Evolutionary conservation across 2,797 vertebrate species (phyloP).

Genomic region (Acanthornis magna): DNA sequence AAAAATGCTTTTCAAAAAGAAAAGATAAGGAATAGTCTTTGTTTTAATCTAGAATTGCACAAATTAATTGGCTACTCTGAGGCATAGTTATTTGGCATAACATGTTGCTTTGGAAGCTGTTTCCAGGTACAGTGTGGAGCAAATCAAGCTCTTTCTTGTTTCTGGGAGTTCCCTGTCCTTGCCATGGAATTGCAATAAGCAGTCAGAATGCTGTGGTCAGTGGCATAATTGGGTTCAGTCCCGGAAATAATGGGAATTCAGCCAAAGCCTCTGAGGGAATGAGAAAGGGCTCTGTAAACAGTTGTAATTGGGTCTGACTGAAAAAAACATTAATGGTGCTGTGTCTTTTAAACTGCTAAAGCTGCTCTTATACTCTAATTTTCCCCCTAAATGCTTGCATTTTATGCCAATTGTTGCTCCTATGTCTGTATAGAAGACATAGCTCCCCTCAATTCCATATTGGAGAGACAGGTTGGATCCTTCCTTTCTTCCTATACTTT

Average conservation of each 20-base stretch:
- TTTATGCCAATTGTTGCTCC: background rate
- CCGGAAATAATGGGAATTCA: conserved; percentile 16
- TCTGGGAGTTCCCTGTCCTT: conserved; percentile 55
- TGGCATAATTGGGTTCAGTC: conserved; percentile 51
- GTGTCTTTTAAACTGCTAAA: conserved; percentile 5
- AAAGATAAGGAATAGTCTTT: conserved; percentile 7
- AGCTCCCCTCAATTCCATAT: background rate
- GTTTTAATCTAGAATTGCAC: conserved; percentile 34
- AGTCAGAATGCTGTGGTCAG: conserved; percentile 44
- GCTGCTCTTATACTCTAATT: background rate
- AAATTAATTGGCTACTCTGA: conserved; percentile 28
- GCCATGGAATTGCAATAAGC: conserved; percentile 44
- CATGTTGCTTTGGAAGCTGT: conserved; percentile 1
- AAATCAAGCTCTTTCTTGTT: conserved; percentile 55
- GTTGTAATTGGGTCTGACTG: conserved; percentile 42
- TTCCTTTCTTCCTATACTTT: background rate
- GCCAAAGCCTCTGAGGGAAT: conserved; percentile 33
- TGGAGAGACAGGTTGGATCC: background rate
- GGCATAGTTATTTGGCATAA: conserved; percentile 18
- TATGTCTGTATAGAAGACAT: background rate
- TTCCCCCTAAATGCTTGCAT: background rate
- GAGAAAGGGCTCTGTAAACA: conserved; percentile 58
- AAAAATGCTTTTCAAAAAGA: conserved; percentile 28
- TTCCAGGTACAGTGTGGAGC: conserved; percentile 29
- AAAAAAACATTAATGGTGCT: background rate